Percentiles rank a stretch among this genome's conserved stretches.
Evolutionary conservation across 2,888 invertebrate genomes (phyloP).

Genomic region (Stenodema calcarata): DNA sequence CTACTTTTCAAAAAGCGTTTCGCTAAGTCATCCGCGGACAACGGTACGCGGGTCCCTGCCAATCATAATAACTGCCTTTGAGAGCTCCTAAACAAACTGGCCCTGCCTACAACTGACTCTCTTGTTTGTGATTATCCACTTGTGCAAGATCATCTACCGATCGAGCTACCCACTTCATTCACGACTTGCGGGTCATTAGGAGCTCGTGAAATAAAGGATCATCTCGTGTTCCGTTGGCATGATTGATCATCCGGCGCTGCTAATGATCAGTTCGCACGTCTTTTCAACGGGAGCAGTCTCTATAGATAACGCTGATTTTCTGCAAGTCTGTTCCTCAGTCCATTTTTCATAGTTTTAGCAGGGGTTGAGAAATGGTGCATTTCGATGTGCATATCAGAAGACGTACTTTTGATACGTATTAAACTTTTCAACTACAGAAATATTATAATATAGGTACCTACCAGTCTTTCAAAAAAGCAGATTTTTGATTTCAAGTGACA

Average conservation of each 20-base stretch:
- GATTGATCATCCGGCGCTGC: slow-evolving; percentile 23
- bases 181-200: slow-evolving; percentile 39
- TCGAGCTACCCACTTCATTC: slow-evolving; percentile 41
- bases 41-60: slow-evolving; percentile 12
- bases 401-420: no score
- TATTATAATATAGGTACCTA: no score
- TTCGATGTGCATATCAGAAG: background rate
- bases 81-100: slow-evolving; percentile 29
- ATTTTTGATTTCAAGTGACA: no score
- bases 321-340: background rate
- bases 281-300: background rate
- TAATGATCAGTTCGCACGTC: slow-evolving; percentile 20
- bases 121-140: slow-evolving; percentile 43
- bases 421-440: no score
- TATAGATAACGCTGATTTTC: background rate
- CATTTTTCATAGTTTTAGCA: background rate
- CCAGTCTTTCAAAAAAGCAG: no score
- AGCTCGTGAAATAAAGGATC: background rate
- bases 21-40: slow-evolving; percentile 29
- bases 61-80: slow-evolving; percentile 36
- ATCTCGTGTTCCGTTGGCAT: slow-evolving; percentile 13
- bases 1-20: slow-evolving; percentile 24
- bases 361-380: background rate
- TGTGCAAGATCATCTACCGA: slow-evolving; percentile 43
- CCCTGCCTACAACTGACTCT: slow-evolving; percentile 1